Base-by-base conservation (phyloP, 2,797 vertebrate species). In the Microctenopoma steveboyesi region DNA sequence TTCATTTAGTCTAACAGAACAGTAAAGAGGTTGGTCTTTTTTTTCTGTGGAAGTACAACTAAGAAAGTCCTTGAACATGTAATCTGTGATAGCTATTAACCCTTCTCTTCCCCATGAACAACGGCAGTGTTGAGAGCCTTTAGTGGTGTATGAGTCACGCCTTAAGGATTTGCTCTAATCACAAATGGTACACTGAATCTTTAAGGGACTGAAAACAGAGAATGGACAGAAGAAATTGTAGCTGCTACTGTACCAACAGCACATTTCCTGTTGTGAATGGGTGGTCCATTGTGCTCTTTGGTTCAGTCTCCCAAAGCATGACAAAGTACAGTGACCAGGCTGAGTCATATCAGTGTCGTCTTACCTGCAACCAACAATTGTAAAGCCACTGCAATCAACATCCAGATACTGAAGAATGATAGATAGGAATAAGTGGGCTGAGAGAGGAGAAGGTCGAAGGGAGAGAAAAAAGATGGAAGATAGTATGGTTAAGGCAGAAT, bases 91-190 rank as follows among this genome's bases (percentile, higher is more conserved):
- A 25, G 12, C 16, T 30, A 49, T 35, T 22, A 50, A 57, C 33
- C 39, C 4, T 14, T 14, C 1, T 49, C 33, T 50, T 40, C 22
- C 10, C 11, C 16, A 33, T 6, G 9, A 37, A 14, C 16, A 1
- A 42, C 8, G 1, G 47, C 42, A 28, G 12, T 37, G 22, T 50
- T 22, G 52, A 25, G 13, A 27, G 28, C 16, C 2, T 37, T 54
- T 33, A 52, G 8, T 37, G 15, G 53, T 22, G 18, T 1, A 11
- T 47, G 48, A 71, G 11, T 60, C 68, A 72, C 3, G n/a, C 2
- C n/a, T 22, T 9, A 14, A 0, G 42, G 35, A 3, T 48, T 47
- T 65, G n/a, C 40, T 22, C 15, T 10, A 27, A 33, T 54, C 28
- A 59, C 1, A 13, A 11, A 1, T 15, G 18, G 12, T 33, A 47